A percentile compares a stretch with the other conserved stretches of the same genome.
These are phyloP conservation scores for Taenioides sp. DNA, from an alignment of 2,797 vertebrate species.

Conservation along the genomic window DNA sequence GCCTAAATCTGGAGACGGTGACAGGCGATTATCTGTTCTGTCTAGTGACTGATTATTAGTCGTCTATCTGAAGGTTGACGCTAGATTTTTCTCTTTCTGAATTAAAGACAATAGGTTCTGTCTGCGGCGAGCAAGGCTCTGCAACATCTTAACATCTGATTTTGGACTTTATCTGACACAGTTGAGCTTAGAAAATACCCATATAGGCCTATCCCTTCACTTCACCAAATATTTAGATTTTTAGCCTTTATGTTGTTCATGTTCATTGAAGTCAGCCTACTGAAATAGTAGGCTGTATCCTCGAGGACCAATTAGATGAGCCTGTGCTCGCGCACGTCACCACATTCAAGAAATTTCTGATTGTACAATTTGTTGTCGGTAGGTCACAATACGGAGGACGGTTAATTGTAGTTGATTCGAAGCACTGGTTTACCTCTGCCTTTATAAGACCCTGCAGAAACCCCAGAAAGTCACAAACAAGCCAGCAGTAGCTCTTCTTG, in stretches of 20 bases:
- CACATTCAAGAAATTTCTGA: conserved; percentile 4
- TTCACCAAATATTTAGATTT: background rate
- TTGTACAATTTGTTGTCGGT: background rate
- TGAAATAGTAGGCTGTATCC: conserved; percentile 16
- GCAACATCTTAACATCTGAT: background rate
- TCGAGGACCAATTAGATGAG: conserved; percentile 44
- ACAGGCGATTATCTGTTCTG: conserved; percentile 35
- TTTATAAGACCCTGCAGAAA: background rate
- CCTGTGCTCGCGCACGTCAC: conserved; percentile 1
- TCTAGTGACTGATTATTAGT: conserved; percentile 2
- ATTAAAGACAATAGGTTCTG: background rate
- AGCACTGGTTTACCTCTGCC: background rate
- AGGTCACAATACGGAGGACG: background rate
- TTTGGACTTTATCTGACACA: background rate
- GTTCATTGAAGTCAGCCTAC: background rate
- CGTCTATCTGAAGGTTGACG: conserved; percentile 18
- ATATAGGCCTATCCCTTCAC: background rate
- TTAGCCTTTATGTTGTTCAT: background rate
- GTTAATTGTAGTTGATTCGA: background rate
- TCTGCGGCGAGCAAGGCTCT: background rate
- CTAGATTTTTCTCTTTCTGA: background rate
- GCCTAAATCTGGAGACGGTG: conserved; percentile 11
- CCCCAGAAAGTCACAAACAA: background rate
- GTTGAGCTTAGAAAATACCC: background rate
- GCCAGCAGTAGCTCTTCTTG: background rate